Base-by-base conservation (phyloP, 2,797 vertebrate genomes). In the Tinamus major region DNA sequence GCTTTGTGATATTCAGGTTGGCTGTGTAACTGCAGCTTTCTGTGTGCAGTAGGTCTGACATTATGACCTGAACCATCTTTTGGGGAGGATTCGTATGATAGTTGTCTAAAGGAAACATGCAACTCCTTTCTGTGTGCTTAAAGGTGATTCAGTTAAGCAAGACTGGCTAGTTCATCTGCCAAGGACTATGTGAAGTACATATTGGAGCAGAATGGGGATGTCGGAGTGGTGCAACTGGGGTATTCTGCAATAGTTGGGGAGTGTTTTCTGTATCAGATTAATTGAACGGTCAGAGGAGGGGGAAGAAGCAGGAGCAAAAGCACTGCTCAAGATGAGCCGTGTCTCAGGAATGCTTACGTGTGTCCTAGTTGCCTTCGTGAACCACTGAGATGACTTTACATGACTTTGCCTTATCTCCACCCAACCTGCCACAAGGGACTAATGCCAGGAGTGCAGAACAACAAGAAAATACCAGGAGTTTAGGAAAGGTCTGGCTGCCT, bases 311-410 rank as follows among this genome's bases (percentile, higher is more conserved):
- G 35, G 24, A 77, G 61, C 23, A 56, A 41, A 79, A 81, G 19
- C 33, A 21, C 13, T 21, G 6, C 42, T 79, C 31, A 33, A 37
- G 59, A 63, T 68, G 16, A 81, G 6, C 31, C 0, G 0, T 5
- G 5, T n/a, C 56, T 81, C 21, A 61, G 81, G 48, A 70, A 70
- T 24, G 9, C 21, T 65, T 31, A 6, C 0, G 0, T 24, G 20
- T 49, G 1, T 51, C n/a, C 33, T 26, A 67, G 44, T 48, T 78
- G 29, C 64, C 59, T 78, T 64, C 75, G 26, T 56, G 78, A 79
- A 76, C 53, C 5, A 16, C 35, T 56, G 61, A 33, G 48, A 70
- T 0, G 3, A 46, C 21, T 69, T 87, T 48, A 48, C 48, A 23
- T 48, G 48, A 48, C 48, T 48, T 78, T 31, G 51, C 44, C 9